Evolutionary conservation across 2,113 vertebrate genomes (phyloP).

Genomic region (Peromyscus maniculatus): DNA sequence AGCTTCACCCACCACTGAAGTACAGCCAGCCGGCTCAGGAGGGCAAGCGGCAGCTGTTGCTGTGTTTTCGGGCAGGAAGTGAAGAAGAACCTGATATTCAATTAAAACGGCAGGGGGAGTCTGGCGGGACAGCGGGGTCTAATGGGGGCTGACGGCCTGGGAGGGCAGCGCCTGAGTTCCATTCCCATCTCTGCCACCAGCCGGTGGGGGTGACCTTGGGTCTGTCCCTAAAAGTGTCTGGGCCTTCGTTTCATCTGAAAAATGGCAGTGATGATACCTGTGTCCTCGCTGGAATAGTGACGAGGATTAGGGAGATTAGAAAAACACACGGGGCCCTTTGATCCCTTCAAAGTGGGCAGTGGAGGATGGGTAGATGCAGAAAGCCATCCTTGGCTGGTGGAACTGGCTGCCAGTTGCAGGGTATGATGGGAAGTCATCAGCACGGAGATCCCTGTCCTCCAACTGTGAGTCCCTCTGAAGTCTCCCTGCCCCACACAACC

Average conservation of each 20-base stretch:
- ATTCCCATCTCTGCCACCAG: conserved; percentile 50
- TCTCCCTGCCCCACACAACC: background rate
- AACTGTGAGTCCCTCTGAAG: background rate
- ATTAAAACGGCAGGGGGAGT: conserved; percentile 79
- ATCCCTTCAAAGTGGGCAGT: conserved; percentile 73
- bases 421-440: conserved; percentile 48
- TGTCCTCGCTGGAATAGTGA: conserved; percentile 54
- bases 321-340: conserved; percentile 75
- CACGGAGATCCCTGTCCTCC: background rate
- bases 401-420: conserved; percentile 62
- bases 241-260: conserved; percentile 77
- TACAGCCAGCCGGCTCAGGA: conserved; percentile 77
- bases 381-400: background rate
- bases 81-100: conserved; percentile 85
- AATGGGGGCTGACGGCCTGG: conserved; percentile 62
- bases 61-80: conserved; percentile 81
- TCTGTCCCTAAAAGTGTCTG: conserved; percentile 63
- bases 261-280: conserved; percentile 71
- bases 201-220: conserved; percentile 73
- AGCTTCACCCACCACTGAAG: conserved; percentile 82
- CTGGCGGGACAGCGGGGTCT: conserved; percentile 71
- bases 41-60: conserved; percentile 78
- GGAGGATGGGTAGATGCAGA: conserved; percentile 63
- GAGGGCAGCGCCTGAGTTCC: conserved; percentile 52
- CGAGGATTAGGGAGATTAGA: conserved; percentile 81